Evolutionary conservation across 2,888 invertebrate genomes (phyloP).

Genomic region (Noctua janthina): DNA sequence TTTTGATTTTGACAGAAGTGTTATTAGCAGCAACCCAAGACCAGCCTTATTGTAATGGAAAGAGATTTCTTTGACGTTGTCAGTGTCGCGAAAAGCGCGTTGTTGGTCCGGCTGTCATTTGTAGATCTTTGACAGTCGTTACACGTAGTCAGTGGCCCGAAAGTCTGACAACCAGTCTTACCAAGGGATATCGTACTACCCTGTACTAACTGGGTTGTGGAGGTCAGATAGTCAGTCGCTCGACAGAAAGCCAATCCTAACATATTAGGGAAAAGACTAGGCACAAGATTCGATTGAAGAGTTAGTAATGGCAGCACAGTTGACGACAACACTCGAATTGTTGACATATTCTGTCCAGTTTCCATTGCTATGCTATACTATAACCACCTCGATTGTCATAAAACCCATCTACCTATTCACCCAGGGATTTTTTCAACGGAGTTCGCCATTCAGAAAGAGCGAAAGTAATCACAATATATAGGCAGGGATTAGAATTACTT

Average conservation of each 20-base stretch:
- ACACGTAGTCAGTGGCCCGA: no score
- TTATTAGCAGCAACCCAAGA: not conserved
- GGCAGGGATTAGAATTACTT: conserved; percentile 42
- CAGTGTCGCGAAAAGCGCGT: not conserved
- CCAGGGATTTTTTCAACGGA: not conserved
- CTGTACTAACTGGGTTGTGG: no score
- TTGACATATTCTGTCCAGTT: not conserved
- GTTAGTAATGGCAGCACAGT: not conserved
- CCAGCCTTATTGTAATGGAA: no score
- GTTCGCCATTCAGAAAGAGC: conserved; percentile 17
- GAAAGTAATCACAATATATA: conserved; percentile 20
- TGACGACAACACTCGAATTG: not conserved
- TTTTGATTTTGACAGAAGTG: not conserved
- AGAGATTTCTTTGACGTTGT: not conserved
- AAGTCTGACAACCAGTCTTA: no score
- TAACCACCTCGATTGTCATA: not conserved
- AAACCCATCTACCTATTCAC: not conserved
- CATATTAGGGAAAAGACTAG: no score
- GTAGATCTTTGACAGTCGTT: no score
- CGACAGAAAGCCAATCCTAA: no score
- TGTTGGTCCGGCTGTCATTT: no score
- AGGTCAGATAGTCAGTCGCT: no score
- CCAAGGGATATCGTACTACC: no score
- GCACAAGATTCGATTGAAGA: no score
- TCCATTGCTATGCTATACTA: not conserved